Conservation (phyloP, 2,797 vertebrate genomes). For the Sparidentex hasta region DNA sequence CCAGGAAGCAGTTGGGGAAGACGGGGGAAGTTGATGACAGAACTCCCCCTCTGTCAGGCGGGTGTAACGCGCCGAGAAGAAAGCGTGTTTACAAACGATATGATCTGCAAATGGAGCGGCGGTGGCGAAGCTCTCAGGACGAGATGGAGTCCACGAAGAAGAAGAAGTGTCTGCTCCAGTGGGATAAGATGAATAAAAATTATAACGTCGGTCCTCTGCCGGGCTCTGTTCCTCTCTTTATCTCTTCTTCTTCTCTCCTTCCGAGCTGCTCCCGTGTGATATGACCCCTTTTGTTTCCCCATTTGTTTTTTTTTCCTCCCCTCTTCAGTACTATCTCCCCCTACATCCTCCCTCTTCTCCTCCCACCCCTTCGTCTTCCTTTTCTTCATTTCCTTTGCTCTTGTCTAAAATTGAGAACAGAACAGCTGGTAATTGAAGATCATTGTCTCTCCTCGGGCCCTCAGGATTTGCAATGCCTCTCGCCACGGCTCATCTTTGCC, state of each 20-base stretch:
- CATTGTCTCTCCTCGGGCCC: constrained; percentile 86
- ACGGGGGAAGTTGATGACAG: constrained; percentile 5
- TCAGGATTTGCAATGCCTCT: constrained; percentile 81
- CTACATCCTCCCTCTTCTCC: constrained; percentile 32
- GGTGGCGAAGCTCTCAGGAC: constrained; percentile 31
- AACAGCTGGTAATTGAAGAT: constrained; percentile 89
- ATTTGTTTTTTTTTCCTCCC: constrained; percentile 10
- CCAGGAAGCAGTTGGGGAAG: background rate
- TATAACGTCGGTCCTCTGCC: constrained; percentile 38
- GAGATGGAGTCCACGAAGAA: constrained; percentile 40
- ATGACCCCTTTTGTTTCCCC: constrained; percentile 20
- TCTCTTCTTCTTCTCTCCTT: constrained; percentile 8
- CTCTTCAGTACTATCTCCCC: constrained; percentile 41
- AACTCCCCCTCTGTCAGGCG: constrained; percentile 35
- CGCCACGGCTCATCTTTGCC: constrained; percentile 73
- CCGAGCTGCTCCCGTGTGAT: constrained; percentile 8
- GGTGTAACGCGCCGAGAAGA: constrained; percentile 39
- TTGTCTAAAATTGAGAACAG: constrained; percentile 86
- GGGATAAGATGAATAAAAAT: constrained; percentile 59
- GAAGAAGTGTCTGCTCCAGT: constrained; percentile 32
- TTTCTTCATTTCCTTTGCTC: constrained; percentile 61
- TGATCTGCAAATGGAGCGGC: constrained; percentile 66
- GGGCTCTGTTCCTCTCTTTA: constrained; percentile 17
- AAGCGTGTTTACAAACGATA: constrained; percentile 68
- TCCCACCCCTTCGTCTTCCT: constrained; percentile 22